A percentile compares a stretch with the other conserved stretches of the same genome.
Conservation (phyloP, 2,113 vertebrate genomes). For the Pelmatolapia mariae region DNA sequence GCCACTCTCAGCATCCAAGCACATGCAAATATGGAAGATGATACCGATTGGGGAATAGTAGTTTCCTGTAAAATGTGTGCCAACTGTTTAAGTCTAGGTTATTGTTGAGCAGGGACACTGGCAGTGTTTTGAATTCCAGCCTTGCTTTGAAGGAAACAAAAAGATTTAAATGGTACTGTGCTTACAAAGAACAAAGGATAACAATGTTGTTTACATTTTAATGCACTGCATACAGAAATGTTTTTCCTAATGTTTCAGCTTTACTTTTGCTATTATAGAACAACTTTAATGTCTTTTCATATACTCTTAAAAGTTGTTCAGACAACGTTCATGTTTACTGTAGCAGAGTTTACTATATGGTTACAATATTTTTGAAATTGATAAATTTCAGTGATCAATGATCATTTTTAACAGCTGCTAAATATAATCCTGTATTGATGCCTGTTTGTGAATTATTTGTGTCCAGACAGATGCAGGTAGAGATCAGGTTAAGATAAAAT, state of each 20-base stretch:
- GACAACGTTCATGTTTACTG: not conserved
- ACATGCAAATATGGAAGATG: constrained; percentile 70
- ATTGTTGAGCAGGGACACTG: constrained; percentile 25
- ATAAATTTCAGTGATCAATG: not conserved
- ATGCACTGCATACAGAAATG: not conserved
- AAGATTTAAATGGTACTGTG: not conserved
- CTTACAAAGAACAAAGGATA: not conserved
- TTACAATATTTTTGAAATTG: not conserved
- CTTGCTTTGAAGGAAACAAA: not conserved
- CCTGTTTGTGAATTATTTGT: not conserved
- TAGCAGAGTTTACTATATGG: not conserved
- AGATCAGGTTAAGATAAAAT: not conserved
- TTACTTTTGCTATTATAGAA: not conserved
- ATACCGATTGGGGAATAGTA: constrained; percentile 47
- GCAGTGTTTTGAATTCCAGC: not conserved
- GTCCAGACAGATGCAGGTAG: not conserved
- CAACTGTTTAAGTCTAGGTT: constrained; percentile 51
- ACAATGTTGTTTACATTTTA: not conserved
- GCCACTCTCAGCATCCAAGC: constrained; percentile 70
- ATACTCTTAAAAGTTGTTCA: not conserved
- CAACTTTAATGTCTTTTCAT: not conserved
- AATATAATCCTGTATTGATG: not conserved
- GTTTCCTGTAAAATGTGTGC: constrained; percentile 41
- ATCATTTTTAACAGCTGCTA: not conserved
- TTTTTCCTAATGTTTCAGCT: not conserved